Evolutionary conservation across 2,113 vertebrate genomes (phyloP), one percentile per base, ranked within the genome.

Genomic region (Tachysurus vachellii): DNA sequence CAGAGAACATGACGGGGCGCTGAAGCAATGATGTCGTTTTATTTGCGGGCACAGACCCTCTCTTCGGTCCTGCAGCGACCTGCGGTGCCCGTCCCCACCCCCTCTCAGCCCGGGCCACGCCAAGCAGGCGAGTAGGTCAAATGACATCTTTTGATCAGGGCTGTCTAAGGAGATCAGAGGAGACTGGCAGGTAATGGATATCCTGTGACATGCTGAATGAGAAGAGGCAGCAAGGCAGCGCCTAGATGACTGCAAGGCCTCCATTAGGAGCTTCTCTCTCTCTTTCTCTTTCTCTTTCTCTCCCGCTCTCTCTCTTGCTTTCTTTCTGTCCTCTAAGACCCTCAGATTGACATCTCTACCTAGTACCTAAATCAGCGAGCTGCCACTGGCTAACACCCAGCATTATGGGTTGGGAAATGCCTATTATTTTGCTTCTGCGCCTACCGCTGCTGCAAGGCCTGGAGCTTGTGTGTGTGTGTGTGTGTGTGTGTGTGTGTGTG

Each of bases 21-120:
- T 96, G 97, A 99, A 99, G 97, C 97, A 97, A 99, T 99, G 97
- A 97, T 99, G 98, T 99, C 98, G 96, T 98, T 98, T 99, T 99
- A 98, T 99, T 99, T 99, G 97, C 96, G 96, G 96, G 96, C 93
- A 93, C 95, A 96, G 86, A 94, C 95, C 96, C 97, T 70, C 89
- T 76, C 89, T 90, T 82, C 90, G 85, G 89, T 76, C 79, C 21
- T 73, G 36, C 53, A 66, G 44, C 64, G 85, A 81, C 85, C 83
- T 84, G 17, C 42, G 76, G 87, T 44, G 56, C 10, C 10, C 4
- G 0, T 0, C 80, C 87, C 87, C 84, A 85, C 84, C 6, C 53
- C 53, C 59, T 88, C 90, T 88, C 85, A 86, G 80, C 12, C 85
- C 86, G 82, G 91, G 89, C 91, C 16, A 75, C 91, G 83, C 91